Base-by-base conservation (phyloP, 2,888 invertebrate genomes). In the Gnatocerus cornutus region DNA sequence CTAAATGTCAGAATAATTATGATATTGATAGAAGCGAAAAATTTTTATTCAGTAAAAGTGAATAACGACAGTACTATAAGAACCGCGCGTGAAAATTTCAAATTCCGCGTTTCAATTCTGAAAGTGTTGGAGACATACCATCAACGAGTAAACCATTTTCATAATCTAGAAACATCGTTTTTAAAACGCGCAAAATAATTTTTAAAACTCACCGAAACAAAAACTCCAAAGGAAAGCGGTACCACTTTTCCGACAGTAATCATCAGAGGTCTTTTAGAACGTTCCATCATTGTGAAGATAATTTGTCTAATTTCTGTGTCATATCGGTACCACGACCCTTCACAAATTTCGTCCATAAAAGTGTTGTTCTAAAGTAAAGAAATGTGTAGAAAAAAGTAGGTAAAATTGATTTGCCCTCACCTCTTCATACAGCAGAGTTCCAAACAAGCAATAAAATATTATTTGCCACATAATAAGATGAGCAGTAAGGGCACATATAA, bases 401-500 rank as follows among this genome's bases (percentile, higher is more conserved):
- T 8, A 30, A 4, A 30, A 30, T 4, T 39, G n/a, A 8, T 39
- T n/a, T n/a, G 2, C n/a, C 3, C 10, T 7, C n/a, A 39, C 39
- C n/a, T 39, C 39, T 39, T 39, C 39, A 39, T n/a, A 39, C 3
- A 39, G 39, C 10, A 39, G 39, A n/a, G 39, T n/a, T 39, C 39
- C 39, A n/a, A n/a, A 39, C 3, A n/a, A n/a, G n/a, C n/a, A 39
- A n/a, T 39, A 39, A n/a, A 39, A 39, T 3, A 39, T 8, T 9
- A 39, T n/a, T n/a, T 39, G 39, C 5, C 5, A 39, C 3, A n/a
- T n/a, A 8, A n/a, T 9, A n/a, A 39, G 9, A n/a, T 8, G n/a
- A n/a, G 5, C 5, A n/a, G 3, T 8, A 3, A n/a, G 5, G 8
- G n/a, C 9, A 3, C 8, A 39, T 39, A 3, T 39, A n/a, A 39